A percentile compares a stretch with the other conserved stretches of the same genome.
These are phyloP conservation scores for Brachypalpus laphriformis DNA, from an alignment of 2,888 invertebrate species.

Conservation along the genomic window DNA sequence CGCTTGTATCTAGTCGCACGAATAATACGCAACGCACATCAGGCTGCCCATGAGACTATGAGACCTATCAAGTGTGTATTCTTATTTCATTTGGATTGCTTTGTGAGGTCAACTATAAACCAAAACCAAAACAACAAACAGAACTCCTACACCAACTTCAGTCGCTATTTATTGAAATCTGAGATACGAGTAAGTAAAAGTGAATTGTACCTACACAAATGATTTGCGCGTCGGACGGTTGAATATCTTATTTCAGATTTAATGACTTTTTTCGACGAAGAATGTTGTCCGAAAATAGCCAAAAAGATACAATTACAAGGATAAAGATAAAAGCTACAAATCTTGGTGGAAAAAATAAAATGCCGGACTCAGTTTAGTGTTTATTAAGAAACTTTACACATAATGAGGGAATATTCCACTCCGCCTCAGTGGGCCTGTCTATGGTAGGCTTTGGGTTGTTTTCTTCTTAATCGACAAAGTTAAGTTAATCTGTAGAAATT, in stretches of 20 bases:
- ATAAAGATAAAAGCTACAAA: slow-evolving; percentile 35
- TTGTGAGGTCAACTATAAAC: too few species aligned
- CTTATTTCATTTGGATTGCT: too few species aligned
- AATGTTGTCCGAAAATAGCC: neutral
- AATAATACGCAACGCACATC: too few species aligned
- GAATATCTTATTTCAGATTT: neutral
- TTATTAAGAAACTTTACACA: slow-evolving; percentile 49
- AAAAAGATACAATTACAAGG: neutral
- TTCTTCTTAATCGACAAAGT: slow-evolving; percentile 41
- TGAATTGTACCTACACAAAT: neutral
- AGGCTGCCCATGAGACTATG: too few species aligned
- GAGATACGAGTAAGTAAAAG: neutral
- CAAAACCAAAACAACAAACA: too few species aligned
- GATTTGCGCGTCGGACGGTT: neutral
- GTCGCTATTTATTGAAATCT: neutral
- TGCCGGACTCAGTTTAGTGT: slow-evolving; percentile 11
- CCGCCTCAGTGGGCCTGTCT: slow-evolving; percentile 7
- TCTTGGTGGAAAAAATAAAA: slow-evolving; percentile 32
- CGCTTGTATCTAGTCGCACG: too few species aligned
- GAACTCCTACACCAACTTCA: neutral
- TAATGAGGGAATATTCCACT: slow-evolving; percentile 29
- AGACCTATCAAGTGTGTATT: too few species aligned
- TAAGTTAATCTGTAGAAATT: slow-evolving; percentile 13
- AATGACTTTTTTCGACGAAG: slow-evolving; percentile 1
- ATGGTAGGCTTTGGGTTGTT: neutral